Evolutionary conservation across 1,140 invertebrate genomes (phyloP).

Genomic region (Lepidotrigona ventralis): DNA sequence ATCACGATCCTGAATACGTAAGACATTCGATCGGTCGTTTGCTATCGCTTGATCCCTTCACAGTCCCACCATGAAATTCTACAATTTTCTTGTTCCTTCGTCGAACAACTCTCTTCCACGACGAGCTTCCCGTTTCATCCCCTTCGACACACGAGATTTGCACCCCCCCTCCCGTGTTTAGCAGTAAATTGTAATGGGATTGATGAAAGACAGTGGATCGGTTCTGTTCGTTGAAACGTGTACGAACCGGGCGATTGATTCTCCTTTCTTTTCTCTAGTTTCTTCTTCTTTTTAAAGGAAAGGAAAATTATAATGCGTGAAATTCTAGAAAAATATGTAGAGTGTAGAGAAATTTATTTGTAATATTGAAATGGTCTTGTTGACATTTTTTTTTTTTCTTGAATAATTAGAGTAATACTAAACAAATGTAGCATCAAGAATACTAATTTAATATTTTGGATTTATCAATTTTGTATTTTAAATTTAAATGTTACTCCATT

Average conservation of each 20-base stretch:
- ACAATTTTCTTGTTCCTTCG: not conserved
- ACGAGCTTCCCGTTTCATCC: not conserved
- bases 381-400: too few relatives aligned
- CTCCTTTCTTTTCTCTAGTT: too few relatives aligned
- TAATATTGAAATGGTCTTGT: too few relatives aligned
- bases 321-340: too few relatives aligned
- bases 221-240: not conserved
- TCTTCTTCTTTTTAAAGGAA: too few relatives aligned
- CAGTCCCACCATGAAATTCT: not conserved
- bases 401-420: too few relatives aligned
- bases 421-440: too few relatives aligned
- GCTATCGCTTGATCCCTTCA: not conserved
- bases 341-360: too few relatives aligned
- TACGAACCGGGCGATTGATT: not conserved
- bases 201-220: not conserved
- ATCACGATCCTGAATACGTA: conserved; percentile 2
- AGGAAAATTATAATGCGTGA: too few relatives aligned
- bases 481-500: too few relatives aligned
- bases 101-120: not conserved
- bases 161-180: not conserved
- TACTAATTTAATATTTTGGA: too few relatives aligned
- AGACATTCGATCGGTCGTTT: conserved; percentile 11
- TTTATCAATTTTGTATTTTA: too few relatives aligned
- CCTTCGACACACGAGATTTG: not conserved
- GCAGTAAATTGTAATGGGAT: not conserved